Conservation (phyloP, 1,140 invertebrate species). For the Brachionus manjavacas region DNA sequence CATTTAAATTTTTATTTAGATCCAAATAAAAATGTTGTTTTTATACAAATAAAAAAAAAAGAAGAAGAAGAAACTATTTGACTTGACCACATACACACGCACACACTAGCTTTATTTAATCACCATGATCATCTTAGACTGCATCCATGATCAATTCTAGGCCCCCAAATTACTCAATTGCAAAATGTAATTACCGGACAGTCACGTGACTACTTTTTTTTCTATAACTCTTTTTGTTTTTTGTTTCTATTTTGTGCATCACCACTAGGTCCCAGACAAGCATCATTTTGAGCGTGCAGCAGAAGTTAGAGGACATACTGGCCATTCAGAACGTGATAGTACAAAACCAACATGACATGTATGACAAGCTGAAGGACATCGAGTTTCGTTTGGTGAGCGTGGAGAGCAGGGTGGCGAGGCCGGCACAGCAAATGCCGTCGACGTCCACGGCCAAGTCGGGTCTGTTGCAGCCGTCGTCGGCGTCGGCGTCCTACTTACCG, state of each 20-base stretch:
- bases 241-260: background rate
- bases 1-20: background rate
- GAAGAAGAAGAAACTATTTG: too few species aligned
- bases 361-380: conserved; percentile 19
- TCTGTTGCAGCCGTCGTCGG: background rate
- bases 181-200: background rate
- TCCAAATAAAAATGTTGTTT: background rate
- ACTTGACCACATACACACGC: background rate
- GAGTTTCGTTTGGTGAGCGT: background rate
- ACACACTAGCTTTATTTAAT: background rate
- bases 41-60: background rate
- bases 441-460: background rate
- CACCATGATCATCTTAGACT: background rate
- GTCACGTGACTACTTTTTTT: background rate
- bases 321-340: conserved; percentile 14
- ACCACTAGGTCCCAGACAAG: conserved; percentile 35
- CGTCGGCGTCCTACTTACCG: background rate
- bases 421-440: background rate
- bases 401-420: background rate
- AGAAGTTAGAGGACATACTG: conserved; percentile 21
- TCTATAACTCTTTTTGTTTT: background rate
- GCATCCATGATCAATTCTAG: background rate
- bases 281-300: conserved; percentile 37
- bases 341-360: conserved; percentile 35
- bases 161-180: background rate